Evolutionary conservation across 2,797 vertebrate species (phyloP).

Genomic region (Coregonus sp.): DNA sequence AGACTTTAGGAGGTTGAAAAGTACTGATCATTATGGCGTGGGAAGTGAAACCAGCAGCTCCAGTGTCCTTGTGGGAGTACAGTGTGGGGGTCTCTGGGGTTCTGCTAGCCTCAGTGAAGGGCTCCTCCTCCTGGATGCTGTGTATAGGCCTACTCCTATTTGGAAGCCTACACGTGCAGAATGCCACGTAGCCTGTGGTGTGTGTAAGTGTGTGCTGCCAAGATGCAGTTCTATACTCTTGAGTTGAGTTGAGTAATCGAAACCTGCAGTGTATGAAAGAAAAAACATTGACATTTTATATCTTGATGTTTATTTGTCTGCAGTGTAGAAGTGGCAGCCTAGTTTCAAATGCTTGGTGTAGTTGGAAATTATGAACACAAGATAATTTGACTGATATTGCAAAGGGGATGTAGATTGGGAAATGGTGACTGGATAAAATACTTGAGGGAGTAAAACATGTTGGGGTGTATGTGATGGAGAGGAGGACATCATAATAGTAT

Average conservation of each 20-base stretch:
- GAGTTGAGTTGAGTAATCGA: conserved; percentile 62
- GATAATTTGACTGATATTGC: not conserved
- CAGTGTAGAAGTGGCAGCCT: not conserved
- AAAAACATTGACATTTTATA: conserved; percentile 46
- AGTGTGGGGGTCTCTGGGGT: not conserved
- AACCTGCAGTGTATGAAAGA: conserved; percentile 72
- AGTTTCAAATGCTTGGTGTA: not conserved
- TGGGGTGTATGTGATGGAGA: not conserved
- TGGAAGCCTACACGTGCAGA: conserved; percentile 61
- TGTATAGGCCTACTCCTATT: conserved; percentile 21
- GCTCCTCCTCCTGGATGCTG: conserved; percentile 68
- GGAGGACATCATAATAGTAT: not conserved
- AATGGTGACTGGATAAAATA: not conserved
- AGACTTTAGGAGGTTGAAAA: not conserved
- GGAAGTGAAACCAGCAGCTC: not conserved
- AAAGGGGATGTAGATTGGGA: not conserved
- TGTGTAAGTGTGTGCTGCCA: conserved; percentile 9
- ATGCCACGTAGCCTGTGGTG: conserved; percentile 77
- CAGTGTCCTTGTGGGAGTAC: not conserved
- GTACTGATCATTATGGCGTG: not conserved
- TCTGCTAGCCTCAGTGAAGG: conserved; percentile 6
- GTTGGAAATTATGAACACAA: not conserved
- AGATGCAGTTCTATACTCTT: conserved; percentile 45
- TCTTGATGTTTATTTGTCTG: conserved; percentile 5
- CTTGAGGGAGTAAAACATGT: not conserved